Evolutionary conservation across 2,888 invertebrate species (phyloP).

Genomic region (Athripsodes cinereus): DNA sequence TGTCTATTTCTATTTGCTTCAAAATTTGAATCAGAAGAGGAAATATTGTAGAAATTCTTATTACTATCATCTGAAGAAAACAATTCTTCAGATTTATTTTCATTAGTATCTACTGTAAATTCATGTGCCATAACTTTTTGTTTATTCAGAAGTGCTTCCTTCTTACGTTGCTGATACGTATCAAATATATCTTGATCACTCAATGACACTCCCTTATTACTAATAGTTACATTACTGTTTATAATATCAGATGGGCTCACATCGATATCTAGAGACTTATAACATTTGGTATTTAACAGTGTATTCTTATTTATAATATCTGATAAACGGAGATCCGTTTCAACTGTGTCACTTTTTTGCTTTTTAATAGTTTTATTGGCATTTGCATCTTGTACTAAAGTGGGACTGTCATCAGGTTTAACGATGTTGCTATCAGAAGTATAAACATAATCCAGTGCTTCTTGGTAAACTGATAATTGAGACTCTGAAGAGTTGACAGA

Average conservation of each 20-base stretch:
- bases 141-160: constrained; percentile 45
- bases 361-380: constrained; percentile 1
- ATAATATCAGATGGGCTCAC: constrained; percentile 24
- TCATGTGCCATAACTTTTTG: constrained; percentile 49
- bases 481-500: not conserved
- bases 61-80: constrained; percentile 14
- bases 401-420: not conserved
- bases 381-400: constrained; percentile 7
- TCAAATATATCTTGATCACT: constrained; percentile 19
- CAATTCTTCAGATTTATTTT: constrained; percentile 29
- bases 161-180: constrained; percentile 37
- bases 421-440: not conserved
- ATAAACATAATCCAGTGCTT: not conserved
- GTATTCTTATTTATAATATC: constrained; percentile 20
- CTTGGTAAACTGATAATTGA: not conserved
- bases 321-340: not conserved
- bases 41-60: constrained; percentile 29
- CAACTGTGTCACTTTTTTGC: not conserved
- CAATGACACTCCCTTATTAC: constrained; percentile 11
- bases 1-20: constrained; percentile 40
- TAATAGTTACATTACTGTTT: constrained; percentile 21
- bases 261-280: constrained; percentile 17
- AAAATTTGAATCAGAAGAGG: constrained; percentile 36
- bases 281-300: constrained; percentile 10
- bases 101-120: constrained; percentile 39